Percentiles rank a stretch among this genome's conserved stretches.
These are phyloP conservation scores for Colaptes auratus DNA, from an alignment of 2,113 vertebrate species.

Conservation along the genomic window DNA sequence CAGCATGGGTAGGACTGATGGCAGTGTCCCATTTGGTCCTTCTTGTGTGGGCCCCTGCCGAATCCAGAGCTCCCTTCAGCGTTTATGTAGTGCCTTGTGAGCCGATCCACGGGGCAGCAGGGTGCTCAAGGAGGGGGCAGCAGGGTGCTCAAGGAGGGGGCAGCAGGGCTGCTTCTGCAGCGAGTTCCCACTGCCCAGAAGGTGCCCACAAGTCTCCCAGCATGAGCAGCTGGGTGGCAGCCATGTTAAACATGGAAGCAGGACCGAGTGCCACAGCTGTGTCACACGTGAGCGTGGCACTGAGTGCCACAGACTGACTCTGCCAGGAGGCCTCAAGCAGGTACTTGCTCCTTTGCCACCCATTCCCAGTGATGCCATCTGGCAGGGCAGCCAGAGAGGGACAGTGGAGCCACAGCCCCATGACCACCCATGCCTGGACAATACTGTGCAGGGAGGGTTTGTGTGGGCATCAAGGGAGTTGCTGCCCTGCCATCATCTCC, in stretches of 20 bases:
- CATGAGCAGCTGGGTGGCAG: not conserved
- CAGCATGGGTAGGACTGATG: not conserved
- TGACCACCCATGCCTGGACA: fast-evolving
- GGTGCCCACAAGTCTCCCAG: not conserved
- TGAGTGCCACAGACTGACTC: not conserved
- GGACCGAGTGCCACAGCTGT: not conserved
- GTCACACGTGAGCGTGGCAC: not conserved
- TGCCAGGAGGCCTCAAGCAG: not conserved
- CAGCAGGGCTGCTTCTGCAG: not conserved
- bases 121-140: not conserved
- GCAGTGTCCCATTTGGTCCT: not conserved
- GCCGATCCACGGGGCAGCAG: not conserved
- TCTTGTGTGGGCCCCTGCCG: not conserved
- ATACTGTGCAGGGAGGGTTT: not conserved
- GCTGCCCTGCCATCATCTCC: not conserved
- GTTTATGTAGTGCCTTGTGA: not conserved
- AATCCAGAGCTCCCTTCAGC: not conserved
- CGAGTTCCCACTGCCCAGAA: not conserved
- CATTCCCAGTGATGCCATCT: not conserved
- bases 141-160: not conserved
- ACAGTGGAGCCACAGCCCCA: fast-evolving
- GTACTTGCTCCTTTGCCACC: not conserved
- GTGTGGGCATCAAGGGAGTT: not conserved
- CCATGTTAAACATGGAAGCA: fast-evolving
- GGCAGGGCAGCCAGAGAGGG: not conserved